Percentiles rank a stretch among this genome's conserved stretches.
phyloP scores from a whole-genome alignment of 2,113 vertebrate species.

The Eubucco bourcierii region DNA sequence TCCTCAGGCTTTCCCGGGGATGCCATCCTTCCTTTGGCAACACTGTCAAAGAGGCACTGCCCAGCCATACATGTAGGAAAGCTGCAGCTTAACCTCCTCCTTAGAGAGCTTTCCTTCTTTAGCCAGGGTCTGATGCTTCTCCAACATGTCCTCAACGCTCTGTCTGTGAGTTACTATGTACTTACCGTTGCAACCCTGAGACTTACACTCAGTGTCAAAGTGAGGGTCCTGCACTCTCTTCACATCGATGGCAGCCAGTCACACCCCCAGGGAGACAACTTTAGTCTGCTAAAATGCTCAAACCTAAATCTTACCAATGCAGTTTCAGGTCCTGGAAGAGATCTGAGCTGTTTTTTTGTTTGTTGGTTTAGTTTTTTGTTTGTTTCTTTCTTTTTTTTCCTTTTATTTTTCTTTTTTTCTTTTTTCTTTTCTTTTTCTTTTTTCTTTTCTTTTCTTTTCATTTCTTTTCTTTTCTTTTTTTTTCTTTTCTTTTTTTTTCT shows the following conservation, averaged over 20 bases:
- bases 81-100: slow-evolving; percentile 87
- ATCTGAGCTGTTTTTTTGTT: no score
- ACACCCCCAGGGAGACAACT: slow-evolving; percentile 93
- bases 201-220: no score
- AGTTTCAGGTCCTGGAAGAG: no score
- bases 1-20: slow-evolving; percentile 78
- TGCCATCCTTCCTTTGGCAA: slow-evolving; percentile 94
- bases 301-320: no score
- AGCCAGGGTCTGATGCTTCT: slow-evolving; percentile 91
- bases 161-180: slow-evolving; percentile 97
- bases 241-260: slow-evolving; percentile 92
- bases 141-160: slow-evolving; percentile 96
- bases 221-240: no score
- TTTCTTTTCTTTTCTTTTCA: neutral
- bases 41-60: slow-evolving; percentile 94
- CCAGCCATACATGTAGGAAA: slow-evolving; percentile 97
- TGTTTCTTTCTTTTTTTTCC: no score
- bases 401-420: no score
- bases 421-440: no score
- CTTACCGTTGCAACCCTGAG: slow-evolving; percentile 95
- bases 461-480: neutral
- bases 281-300: slow-evolving; percentile 87
- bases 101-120: slow-evolving; percentile 87
- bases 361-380: no score
- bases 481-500: no score